Evolutionary conservation across 2,888 invertebrate genomes (phyloP).

Genomic region (Limnephilus rhombicus): DNA sequence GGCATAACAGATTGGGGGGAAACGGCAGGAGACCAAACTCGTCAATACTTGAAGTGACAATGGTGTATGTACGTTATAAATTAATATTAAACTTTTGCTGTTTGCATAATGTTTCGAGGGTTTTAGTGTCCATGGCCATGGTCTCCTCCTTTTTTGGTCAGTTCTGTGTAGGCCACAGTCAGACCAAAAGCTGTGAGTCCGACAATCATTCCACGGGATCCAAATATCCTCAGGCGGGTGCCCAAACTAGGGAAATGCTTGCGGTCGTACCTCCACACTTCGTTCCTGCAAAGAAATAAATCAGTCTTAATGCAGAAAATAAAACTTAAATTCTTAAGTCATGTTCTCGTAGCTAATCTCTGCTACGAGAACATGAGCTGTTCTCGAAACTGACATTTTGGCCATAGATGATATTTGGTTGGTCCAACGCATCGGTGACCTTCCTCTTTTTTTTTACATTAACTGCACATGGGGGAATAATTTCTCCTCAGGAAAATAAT

Average conservation of each 20-base stretch:
- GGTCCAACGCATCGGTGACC: no score
- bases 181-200: slow-evolving; percentile 65
- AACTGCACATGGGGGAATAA: no score
- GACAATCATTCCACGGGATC: slow-evolving; percentile 81
- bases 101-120: slow-evolving; percentile 68
- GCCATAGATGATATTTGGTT: no score
- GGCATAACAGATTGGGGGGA: neutral
- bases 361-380: no score
- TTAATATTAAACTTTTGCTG: neutral
- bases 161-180: slow-evolving; percentile 69
- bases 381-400: no score
- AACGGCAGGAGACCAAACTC: neutral
- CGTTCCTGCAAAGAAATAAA: slow-evolving; percentile 79
- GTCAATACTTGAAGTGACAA: neutral
- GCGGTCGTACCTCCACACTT: slow-evolving; percentile 88
- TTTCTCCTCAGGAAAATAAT: no score
- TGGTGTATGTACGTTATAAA: neutral
- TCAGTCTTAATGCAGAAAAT: neutral
- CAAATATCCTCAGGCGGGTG: slow-evolving; percentile 72
- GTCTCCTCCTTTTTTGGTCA: slow-evolving; percentile 68
- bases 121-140: slow-evolving; percentile 72
- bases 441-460: no score
- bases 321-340: no score
- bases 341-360: no score
- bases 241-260: slow-evolving; percentile 78